phyloP scores from a whole-genome alignment of 2,888 invertebrate genomes.

The Spodoptera littoralis region DNA sequence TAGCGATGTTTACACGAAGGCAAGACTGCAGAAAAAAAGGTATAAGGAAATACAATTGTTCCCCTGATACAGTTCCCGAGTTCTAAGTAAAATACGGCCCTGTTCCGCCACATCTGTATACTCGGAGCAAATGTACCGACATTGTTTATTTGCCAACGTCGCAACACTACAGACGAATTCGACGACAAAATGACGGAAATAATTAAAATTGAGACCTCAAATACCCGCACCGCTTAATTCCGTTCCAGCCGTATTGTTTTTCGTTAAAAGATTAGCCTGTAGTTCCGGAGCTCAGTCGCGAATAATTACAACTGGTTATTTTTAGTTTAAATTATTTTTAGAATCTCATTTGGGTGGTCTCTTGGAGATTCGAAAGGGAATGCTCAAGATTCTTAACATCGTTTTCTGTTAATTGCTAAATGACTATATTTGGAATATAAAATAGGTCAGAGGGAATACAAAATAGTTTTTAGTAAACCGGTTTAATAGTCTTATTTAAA shows the following conservation, averaged over 20 bases:
- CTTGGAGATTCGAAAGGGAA: constrained; percentile 6
- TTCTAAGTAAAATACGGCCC: constrained; percentile 32
- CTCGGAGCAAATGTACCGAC: constrained; percentile 26
- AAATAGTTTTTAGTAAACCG: too few relatives aligned
- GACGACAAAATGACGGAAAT: constrained; percentile 58
- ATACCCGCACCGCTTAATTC: constrained; percentile 25
- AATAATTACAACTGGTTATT: constrained; percentile 5
- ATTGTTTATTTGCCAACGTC: constrained; percentile 54
- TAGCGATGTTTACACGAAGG: constrained; percentile 28
- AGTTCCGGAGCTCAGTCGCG: constrained; percentile 6
- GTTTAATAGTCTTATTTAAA: too few relatives aligned
- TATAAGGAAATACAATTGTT: constrained; percentile 37
- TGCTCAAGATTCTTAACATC: constrained; percentile 3
- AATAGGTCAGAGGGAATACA: too few relatives aligned
- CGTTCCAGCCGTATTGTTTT: constrained; percentile 13
- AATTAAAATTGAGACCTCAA: constrained; percentile 56
- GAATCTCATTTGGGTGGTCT: constrained; percentile 36
- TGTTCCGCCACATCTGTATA: constrained; percentile 21
- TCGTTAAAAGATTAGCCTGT: constrained; percentile 2
- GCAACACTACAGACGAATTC: constrained; percentile 36
- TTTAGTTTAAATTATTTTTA: constrained; percentile 24
- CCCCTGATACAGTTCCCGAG: constrained; percentile 32
- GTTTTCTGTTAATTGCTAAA: neutral
- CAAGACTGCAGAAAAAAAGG: constrained; percentile 37
- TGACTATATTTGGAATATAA: constrained; percentile 6